These are phyloP conservation scores for Ceriagrion tenellum DNA, from an alignment of 2,888 invertebrate species.

Conservation along the genomic window DNA sequence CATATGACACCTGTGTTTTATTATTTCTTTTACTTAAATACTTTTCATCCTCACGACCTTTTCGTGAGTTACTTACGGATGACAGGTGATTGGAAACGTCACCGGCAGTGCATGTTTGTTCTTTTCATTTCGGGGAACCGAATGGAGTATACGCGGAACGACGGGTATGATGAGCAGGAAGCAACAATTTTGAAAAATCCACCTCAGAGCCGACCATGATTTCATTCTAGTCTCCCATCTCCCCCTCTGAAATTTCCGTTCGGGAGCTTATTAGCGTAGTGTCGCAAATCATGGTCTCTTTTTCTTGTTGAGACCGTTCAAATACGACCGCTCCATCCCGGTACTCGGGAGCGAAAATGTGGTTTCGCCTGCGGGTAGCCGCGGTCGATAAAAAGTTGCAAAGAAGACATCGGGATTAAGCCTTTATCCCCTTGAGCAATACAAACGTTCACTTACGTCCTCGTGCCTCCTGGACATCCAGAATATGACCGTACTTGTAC, in stretches of 20 bases:
- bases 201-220: neutral
- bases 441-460: too few species aligned
- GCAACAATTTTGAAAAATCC: neutral
- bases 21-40: neutral
- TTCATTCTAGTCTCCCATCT: too few species aligned
- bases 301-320: neutral
- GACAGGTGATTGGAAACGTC: neutral
- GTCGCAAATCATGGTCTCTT: slow-evolving; percentile 7
- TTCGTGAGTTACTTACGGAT: neutral
- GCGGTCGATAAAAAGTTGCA: neutral
- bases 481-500: too few species aligned
- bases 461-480: too few species aligned
- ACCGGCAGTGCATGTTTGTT: neutral
- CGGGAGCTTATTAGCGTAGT: neutral
- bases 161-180: neutral
- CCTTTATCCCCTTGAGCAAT: too few species aligned
- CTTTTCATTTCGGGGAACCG: neutral
- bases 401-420: too few species aligned
- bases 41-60: neutral
- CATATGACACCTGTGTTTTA: neutral
- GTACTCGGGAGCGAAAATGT: neutral
- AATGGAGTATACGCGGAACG: neutral
- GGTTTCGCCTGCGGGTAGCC: neutral
- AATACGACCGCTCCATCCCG: too few species aligned
- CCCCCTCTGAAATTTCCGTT: neutral